phyloP scores from a whole-genome alignment of 1,140 invertebrate species.

The Rhizoglyphus robini region DNA sequence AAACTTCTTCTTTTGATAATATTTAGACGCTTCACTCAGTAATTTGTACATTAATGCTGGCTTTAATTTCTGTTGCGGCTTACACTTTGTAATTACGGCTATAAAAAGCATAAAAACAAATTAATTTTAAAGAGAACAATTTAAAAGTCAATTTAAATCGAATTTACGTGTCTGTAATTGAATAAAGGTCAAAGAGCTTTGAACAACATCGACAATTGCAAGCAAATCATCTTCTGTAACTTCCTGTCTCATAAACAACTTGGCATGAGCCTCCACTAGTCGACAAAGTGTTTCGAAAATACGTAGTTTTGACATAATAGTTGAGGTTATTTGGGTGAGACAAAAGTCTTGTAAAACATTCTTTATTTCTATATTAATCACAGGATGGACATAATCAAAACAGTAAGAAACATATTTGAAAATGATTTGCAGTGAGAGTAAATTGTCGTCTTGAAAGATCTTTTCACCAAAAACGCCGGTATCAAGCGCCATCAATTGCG shows the following conservation, averaged over 20 bases:
- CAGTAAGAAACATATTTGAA: neutral
- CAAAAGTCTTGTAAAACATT: neutral
- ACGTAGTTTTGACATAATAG: neutral
- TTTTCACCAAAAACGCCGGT: no score
- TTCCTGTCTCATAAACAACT: neutral
- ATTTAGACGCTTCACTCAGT: neutral
- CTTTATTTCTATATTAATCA: neutral
- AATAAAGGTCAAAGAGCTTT: neutral
- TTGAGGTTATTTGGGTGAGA: neutral
- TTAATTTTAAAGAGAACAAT: neutral
- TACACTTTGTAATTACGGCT: neutral
- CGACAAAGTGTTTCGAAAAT: neutral
- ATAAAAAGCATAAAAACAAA: neutral
- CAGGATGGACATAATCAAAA: neutral
- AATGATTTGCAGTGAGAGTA: neutral
- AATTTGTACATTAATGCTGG: neutral
- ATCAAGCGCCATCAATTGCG: no score
- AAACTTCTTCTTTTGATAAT: slow-evolving; percentile 1
- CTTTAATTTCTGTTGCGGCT: neutral
- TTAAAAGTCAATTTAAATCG: neutral
- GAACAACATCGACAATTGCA: neutral
- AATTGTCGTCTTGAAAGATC: neutral
- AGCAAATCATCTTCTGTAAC: neutral
- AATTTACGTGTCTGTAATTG: neutral
- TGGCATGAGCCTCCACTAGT: slow-evolving; percentile 2